Base-by-base conservation (phyloP, 2,113 vertebrate species). In the Dipodomys ordii region DNA sequence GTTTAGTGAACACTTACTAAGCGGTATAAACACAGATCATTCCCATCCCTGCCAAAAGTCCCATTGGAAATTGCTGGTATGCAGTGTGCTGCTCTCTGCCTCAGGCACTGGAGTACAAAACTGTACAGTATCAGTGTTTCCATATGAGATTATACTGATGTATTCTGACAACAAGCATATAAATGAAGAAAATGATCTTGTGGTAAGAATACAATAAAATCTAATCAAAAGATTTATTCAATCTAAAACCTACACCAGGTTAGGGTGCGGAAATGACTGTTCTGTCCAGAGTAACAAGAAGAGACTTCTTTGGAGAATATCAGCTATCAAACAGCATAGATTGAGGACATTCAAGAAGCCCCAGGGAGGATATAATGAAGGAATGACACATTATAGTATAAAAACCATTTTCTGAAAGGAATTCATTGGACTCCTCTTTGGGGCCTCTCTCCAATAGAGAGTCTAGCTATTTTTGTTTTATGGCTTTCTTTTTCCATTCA, bases 141-240 rank as follows among this genome's bases (percentile, higher is more conserved):
- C 8, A 64, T 7, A 20, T 46, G 22, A 35, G 11, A 76, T 83
- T 87, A 35, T 85, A 12, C 72, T 88, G 53, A 20, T 81, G 5
- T 77, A 8, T 27, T 82, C 10, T 46, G 22, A 82, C 3, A 69
- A 35, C 57, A 49, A 93, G 23, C 32, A 67, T 72, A 1, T 46
- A 76, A 25, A 84, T 81, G 46, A 83, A 71, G 23, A 73, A 89
- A 85, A 78, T 19, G 25, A 78, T 3, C 6, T 77, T 49, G 68
- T 28, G 81, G 81, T 64, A 69, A 76, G 27, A 57, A 67, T 64
- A 64, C 39, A 84, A 88, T 74, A n/a, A 88, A 88, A 81, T n/a
- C 30, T 9, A 9, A 44, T 74, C 16, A 35, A 60, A 46, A 8
- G 35, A 81, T 81, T 77, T 13, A 49, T 12, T 49, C 12, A 49